Base-by-base conservation (phyloP, 1,140 invertebrate species). In the Argopecten irradians region DNA sequence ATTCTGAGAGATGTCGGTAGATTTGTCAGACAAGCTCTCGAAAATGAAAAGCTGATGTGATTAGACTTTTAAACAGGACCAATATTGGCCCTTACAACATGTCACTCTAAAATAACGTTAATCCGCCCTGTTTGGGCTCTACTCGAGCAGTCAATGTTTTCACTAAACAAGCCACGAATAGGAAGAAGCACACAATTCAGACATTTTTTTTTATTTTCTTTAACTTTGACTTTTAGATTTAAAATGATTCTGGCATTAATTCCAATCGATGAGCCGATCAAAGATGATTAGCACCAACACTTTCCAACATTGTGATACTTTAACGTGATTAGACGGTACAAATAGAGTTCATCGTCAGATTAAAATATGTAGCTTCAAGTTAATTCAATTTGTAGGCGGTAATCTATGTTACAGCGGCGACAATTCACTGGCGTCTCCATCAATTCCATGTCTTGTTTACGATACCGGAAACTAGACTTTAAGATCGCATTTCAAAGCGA, bases 271-370 rank as follows among this genome's bases (percentile, higher is more conserved):
- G n/a, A 28, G n/a, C 55, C 55, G 55, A 71, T 71, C 55, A 71
- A 71, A 71, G 55, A n/a, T 71, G 55, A 71, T 71, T 71, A 71
- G 55, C 55, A 71, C 22, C 19, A 71, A 71, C 8, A 71, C 1
- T n/a, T 71, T 1, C 55, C 14, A n/a, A n/a, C 43, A 71, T 16
- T 28, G 55, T 28, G 55, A 28, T 1, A 71, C 55, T 71, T 71
- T 28, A 71, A 71, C 28, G 55, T 71, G 55, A n/a, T 71, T 28
- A 71, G 55, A 5, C 55, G 55, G 28, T 71, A 71, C 55, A 71
- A 71, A 71, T 71, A 71, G 55, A 71, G 55, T 71, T 71, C 55
- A 71, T 71, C 55, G 55, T 71, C 55, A 71, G 55, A 71, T 71
- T 71, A 71, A 71, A 71, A 71, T 71, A 71, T 22, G 55, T 71